Evolutionary conservation across 1,140 invertebrate genomes (phyloP).

Genomic region (Microplitis mediator): DNA sequence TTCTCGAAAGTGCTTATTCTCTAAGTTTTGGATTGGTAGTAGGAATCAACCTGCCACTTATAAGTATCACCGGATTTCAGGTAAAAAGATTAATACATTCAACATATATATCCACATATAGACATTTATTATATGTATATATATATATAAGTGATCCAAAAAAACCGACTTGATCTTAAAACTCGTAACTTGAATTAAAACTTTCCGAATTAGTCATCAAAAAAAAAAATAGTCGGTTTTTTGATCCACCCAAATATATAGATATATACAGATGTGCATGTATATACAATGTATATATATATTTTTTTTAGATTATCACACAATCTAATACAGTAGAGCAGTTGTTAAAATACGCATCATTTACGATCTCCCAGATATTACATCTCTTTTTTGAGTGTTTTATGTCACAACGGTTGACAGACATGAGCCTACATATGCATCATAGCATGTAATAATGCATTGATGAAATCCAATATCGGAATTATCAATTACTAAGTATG

Average conservation of each 20-base stretch:
- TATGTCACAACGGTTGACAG: conserved; percentile 28
- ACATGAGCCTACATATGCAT: conserved; percentile 25
- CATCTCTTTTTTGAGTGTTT: conserved; percentile 33
- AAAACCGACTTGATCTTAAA: too few relatives aligned
- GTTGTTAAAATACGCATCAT: conserved; percentile 18
- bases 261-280: too few relatives aligned
- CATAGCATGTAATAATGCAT: conserved; percentile 25
- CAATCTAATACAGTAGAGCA: neutral
- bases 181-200: too few relatives aligned
- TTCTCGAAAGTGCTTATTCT: conserved; percentile 34
- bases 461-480: too few relatives aligned
- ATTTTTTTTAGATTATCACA: conserved; percentile 4
- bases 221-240: too few relatives aligned
- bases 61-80: conserved; percentile 45
- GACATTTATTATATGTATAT: too few relatives aligned
- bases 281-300: too few relatives aligned
- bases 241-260: too few relatives aligned
- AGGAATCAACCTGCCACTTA: conserved; percentile 38
- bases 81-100: conserved; percentile 21
- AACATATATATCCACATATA: neutral
- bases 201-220: too few relatives aligned
- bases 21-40: conserved; percentile 38
- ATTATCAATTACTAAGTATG: too few relatives aligned
- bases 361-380: conserved; percentile 3
- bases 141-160: too few relatives aligned